Percentiles rank a stretch among this genome's conserved stretches.
Evolutionary conservation across 2,797 vertebrate genomes (phyloP).

Genomic region (Carduelis carduelis): DNA sequence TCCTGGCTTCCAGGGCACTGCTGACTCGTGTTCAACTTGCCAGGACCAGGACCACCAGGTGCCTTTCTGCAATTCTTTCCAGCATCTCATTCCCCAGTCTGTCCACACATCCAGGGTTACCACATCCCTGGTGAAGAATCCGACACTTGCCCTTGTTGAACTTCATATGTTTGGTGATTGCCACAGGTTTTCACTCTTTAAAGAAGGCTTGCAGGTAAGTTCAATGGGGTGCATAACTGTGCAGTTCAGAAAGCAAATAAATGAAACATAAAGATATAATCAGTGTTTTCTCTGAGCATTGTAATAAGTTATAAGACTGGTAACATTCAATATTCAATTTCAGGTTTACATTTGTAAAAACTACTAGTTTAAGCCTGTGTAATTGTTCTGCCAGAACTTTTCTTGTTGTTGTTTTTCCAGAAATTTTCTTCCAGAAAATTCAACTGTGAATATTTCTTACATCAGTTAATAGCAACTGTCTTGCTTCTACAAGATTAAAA

Average conservation of each 20-base stretch:
- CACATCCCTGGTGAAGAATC: not conserved
- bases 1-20: not conserved
- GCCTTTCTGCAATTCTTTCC: not conserved
- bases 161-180: not conserved
- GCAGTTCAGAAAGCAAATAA: not conserved
- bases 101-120: not conserved
- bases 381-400: not conserved
- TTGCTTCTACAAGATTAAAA: not conserved
- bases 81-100: not conserved
- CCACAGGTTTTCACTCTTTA: not conserved
- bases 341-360: not conserved
- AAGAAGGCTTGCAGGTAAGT: not conserved
- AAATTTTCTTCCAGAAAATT: not conserved
- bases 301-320: not conserved
- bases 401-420: not conserved
- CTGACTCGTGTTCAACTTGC: accelerated
- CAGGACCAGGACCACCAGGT: accelerated
- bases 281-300: not conserved
- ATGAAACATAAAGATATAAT: not conserved
- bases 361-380: not conserved
- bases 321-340: not conserved
- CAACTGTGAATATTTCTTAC: not conserved
- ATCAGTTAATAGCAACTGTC: not conserved
- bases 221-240: not conserved
- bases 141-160: no score